Evolutionary conservation across 2,888 invertebrate genomes (phyloP), one percentile per base, ranked within the genome.

Genomic region (Agrochola lychnidis): DNA sequence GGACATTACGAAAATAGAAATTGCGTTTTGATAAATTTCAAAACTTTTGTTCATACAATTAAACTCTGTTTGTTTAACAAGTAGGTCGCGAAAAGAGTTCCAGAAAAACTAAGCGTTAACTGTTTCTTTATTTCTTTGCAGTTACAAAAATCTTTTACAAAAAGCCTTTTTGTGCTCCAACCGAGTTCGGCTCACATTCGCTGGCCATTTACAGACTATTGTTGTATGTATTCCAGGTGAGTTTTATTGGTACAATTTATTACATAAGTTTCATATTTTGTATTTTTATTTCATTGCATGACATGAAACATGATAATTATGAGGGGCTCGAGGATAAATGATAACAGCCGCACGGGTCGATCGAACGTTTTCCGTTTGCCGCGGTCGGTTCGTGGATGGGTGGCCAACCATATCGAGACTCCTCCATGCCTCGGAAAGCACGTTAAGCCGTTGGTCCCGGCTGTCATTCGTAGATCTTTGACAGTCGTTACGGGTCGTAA

Each of bases 131-230:
- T 89, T 91, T 85, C 82, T 89, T 92, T 89, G 63, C 96, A 96
- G 96, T 93, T 79, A 94, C 95, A 70, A 96, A 96, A 78, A 89
- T 95, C 40, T 90, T 94, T 82, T 95, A 95, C 87, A 94, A 94
- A 84, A 97, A 97, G 88, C 97, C 97, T 25, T 97, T 97, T 89
- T 97, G 97, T 87, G 93, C 94, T 56, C 96, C 97, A 68, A 96
- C 95, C 76, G 97, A 97, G 87, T 95, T 97, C 83, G 97, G 97
- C 51, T 95, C 96, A 42, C 93, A 95, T 84, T 96, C 97, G 9
- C 94, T 97, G 94, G 94, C 97, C 71, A 97, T 97, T 79, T 97
- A 97, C 92, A 94, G 97, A 79, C 94, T 97, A 70, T 89, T 97
- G 22, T 91, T 97, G 78, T 97, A 97, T 78, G 95, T 97, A 90